Base-by-base conservation (phyloP, 1,140 invertebrate species). In the Drosophila tristis region DNA sequence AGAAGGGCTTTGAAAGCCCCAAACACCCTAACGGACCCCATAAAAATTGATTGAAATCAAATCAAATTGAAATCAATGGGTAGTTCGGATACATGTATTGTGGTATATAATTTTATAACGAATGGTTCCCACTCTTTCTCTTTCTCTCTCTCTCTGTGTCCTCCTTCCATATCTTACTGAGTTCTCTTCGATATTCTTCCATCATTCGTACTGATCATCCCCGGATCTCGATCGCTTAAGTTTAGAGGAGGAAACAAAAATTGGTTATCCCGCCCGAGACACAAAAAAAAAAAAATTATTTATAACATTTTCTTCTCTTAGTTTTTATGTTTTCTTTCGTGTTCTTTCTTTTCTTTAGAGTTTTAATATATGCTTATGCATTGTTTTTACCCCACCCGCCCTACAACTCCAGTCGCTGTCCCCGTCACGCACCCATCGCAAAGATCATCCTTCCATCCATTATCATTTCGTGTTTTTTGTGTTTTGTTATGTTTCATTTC, bases 201-300 rank as follows among this genome's bases (percentile, higher is more conserved):
- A 11, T 39, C 35, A 39, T 39, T 39, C 35, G 35, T 11, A 13
- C 35, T 13, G 35, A 39, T 39, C 35, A 39, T 39, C 9, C 35
- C 35, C 35, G 35, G 35, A 39, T 39, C 67, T 53, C 47, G 67
- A 70, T 70, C 67, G 51, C 42, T 66, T 50, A 65, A 49, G 60
- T 80, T 26, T 29, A 58, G 59, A 77, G 63, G 63, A 67, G 62
- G 68, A 74, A 66, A 49, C 60, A 43, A 57, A 61, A 23, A 44
- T 31, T 64, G 39, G 51, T 64, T 63, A 68, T 76, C 71, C 71
- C 71, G 71, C 71, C 70, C 71, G 47, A 74, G 71, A 74, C 63
- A 50, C n/a, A 73, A 73, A 74, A 73, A 73, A 63, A n/a, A 55
- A 55, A 48, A 8, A 61, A 16, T 51, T 56, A 35, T 49, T 53